A percentile compares a stretch with the other conserved stretches of the same genome.
Evolutionary conservation across 2,888 invertebrate genomes (phyloP).

Genomic region (Magallana nippona): DNA sequence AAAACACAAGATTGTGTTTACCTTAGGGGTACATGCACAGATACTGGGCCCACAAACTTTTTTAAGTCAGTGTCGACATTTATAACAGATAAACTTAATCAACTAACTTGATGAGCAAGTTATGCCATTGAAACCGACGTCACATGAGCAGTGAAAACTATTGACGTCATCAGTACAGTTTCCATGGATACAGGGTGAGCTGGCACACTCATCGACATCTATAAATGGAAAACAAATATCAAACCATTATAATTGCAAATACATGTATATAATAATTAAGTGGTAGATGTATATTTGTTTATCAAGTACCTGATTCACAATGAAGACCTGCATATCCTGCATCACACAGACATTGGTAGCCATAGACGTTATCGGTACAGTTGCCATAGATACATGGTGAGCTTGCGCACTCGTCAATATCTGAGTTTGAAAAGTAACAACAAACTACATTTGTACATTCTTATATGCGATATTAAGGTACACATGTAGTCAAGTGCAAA

Average conservation of each 20-base stretch:
- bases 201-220: conserved; percentile 20
- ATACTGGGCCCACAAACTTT: too few species aligned
- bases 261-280: not conserved
- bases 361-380: conserved; percentile 25
- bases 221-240: not conserved
- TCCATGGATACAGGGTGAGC: conserved; percentile 30
- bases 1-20: not conserved
- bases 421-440: not conserved
- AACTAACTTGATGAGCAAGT: not conserved
- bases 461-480: too few species aligned
- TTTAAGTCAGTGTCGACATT: too few species aligned
- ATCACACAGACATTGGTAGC: not conserved
- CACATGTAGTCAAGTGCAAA: too few species aligned
- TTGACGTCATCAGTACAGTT: conserved; percentile 27
- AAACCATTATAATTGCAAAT: not conserved
- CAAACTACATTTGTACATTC: too few species aligned
- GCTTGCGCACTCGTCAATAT: conserved; percentile 22
- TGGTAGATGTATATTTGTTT: not conserved
- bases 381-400: conserved; percentile 16
- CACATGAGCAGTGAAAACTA: conserved; percentile 15
- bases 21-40: too few species aligned
- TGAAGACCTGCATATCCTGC: not conserved
- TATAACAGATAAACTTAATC: not conserved
- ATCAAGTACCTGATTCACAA: not conserved
- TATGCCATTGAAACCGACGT: conserved; percentile 20